Conservation (phyloP, 2,888 invertebrate genomes). For the Podabrus alpinus region DNA sequence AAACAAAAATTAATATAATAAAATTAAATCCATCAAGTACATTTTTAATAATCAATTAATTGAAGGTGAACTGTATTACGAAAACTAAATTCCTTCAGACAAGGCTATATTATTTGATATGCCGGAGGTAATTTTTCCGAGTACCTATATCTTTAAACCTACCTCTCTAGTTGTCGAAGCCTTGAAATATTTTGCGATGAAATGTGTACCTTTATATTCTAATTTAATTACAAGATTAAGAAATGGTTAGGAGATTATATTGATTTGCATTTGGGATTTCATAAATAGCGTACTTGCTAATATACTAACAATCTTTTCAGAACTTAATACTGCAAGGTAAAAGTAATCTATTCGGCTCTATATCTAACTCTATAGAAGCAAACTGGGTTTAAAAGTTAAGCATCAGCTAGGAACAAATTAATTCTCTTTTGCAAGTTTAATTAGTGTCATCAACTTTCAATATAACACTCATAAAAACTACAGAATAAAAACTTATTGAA, state of each 20-base stretch:
- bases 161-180: background rate
- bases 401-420: background rate
- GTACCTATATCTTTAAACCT: background rate
- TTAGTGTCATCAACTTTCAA: background rate
- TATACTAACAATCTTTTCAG: background rate
- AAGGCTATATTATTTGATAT: conserved; percentile 8
- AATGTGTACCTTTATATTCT: background rate
- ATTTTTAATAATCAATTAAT: conserved; percentile 9
- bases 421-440: background rate
- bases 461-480: background rate
- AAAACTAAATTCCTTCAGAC: conserved; percentile 1
- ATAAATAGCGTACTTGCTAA: background rate
- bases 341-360: background rate
- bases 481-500: background rate
- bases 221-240: background rate
- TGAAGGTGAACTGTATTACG: conserved; percentile 10
- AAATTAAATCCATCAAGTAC: background rate
- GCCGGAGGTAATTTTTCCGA: background rate
- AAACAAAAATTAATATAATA: background rate
- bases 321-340: background rate
- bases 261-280: background rate
- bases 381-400: background rate
- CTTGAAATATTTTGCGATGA: conserved; percentile 3
- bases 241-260: background rate
- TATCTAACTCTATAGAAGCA: background rate